phyloP scores from a whole-genome alignment of 1,140 invertebrate genomes.

The Panagrolaimus sp. region DNA sequence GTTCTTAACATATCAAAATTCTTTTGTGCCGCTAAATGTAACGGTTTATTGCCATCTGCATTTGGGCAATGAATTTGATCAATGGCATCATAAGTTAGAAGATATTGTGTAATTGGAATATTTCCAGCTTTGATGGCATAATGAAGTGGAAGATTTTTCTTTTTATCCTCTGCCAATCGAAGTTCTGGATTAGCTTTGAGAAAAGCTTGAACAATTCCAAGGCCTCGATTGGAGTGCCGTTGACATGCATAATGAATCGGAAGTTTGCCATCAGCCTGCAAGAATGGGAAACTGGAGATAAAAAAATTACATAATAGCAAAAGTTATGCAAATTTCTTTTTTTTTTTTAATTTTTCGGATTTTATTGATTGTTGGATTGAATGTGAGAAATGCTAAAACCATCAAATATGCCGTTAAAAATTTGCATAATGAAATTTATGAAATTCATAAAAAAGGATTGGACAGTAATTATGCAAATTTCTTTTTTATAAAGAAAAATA shows the following conservation, averaged over 20 bases:
- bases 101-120: constrained; percentile 43
- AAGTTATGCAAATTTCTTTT: not conserved
- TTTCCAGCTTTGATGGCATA: constrained; percentile 45
- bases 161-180: constrained; percentile 39
- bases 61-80: constrained; percentile 42
- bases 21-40: constrained; percentile 51
- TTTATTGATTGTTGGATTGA: no score
- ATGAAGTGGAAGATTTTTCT: constrained; percentile 49
- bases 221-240: constrained; percentile 34
- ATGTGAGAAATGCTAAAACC: no score
- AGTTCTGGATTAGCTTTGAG: constrained; percentile 33
- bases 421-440: no score
- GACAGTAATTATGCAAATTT: no score
- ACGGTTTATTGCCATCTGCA: constrained; percentile 47
- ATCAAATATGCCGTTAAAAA: no score
- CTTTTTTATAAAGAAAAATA: no score
- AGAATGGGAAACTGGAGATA: not conserved
- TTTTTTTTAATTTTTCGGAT: no score
- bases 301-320: no score
- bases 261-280: constrained; percentile 26
- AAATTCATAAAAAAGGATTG: no score
- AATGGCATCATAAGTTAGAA: constrained; percentile 35
- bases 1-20: constrained; percentile 41
- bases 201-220: constrained; percentile 42
- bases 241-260: constrained; percentile 52